Base-by-base conservation (phyloP, 1,140 invertebrate species). In the Bombus haemorrhoidalis region DNA sequence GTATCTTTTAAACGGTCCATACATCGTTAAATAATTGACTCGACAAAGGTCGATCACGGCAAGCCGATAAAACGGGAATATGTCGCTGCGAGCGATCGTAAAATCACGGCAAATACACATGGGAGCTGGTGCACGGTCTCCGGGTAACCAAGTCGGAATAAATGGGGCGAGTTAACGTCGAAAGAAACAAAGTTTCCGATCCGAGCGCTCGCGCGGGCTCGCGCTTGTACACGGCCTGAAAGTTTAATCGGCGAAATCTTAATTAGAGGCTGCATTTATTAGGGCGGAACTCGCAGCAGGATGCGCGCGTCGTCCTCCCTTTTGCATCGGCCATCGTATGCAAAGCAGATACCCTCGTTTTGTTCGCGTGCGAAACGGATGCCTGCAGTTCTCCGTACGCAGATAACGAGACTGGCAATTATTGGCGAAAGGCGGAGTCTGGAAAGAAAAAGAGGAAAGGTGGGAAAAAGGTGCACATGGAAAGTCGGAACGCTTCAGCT, bases 171-270 rank as follows among this genome's bases (percentile, higher is more conserved):
- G 53, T 72, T 72, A 85, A 85, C 68, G 76, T 85, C 68, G 83
- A 80, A 85, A 85, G 68, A 80, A 84, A 84, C 82, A 39, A 73
- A 80, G 83, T 80, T 85, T 15, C 25, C 57, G 77, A 85, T 72
- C 53, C 25, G 28, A 47, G 73, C 43, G 43, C 22, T 12, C 18
- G 8, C n/a, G 25, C 71, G 13, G n/a, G 15, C 32, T 32, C 32
- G 43, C 32, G 47, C 12, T 9, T 25, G 28, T 25, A 32, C 53
- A 32, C 53, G 34, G 39, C 68, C 34, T 18, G 57, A 69, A 80
- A 80, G 83, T 85, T 85, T 85, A 85, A 85, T 85, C 83, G 83
- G 83, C 39, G 62, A 80, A 73, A 85, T 85, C 83, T 85, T 85
- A 85, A 85, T 85, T 85, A 85, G 83, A 72, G 77, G 53, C 32